A percentile compares a stretch with the other conserved stretches of the same genome.
Conservation (phyloP, 2,797 vertebrate species). For the Schizopygopsis malacanthus region DNA sequence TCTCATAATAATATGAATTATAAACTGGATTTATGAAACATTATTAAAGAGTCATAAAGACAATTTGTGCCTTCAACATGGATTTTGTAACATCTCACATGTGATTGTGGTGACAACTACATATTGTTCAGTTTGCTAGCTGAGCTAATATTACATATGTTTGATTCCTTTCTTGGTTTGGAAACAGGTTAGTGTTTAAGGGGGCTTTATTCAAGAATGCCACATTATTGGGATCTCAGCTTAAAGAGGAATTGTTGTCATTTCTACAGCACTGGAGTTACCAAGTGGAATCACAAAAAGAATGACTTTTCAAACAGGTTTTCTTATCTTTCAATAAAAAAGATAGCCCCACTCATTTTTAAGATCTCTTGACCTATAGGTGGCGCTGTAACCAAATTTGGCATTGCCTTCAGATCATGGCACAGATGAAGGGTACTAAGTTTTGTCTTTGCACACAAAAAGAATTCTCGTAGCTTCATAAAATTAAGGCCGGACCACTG, state of each 20-base stretch:
- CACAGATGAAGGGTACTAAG: background rate
- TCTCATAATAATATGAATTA: background rate
- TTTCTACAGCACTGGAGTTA: slow-evolving; percentile 2
- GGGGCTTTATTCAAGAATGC: background rate
- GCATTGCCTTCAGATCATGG: background rate
- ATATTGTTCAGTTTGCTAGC: background rate
- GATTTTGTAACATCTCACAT: background rate
- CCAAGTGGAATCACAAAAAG: background rate
- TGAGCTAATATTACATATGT: background rate
- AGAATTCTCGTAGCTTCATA: background rate
- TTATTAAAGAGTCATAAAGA: background rate
- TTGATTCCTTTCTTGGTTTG: background rate
- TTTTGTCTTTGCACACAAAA: background rate
- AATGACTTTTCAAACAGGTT: background rate
- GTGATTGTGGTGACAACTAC: background rate
- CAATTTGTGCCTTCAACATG: background rate
- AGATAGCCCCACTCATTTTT: background rate
- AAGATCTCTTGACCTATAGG: background rate
- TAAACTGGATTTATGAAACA: slow-evolving; percentile 26
- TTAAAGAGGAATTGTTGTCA: slow-evolving; percentile 15
- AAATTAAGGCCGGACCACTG: background rate
- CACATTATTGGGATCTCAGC: background rate
- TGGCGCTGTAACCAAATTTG: background rate
- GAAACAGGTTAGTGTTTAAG: background rate
- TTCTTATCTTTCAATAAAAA: background rate